Evolutionary conservation across 2,113 vertebrate genomes (phyloP).

Genomic region (Xiphias gladius): DNA sequence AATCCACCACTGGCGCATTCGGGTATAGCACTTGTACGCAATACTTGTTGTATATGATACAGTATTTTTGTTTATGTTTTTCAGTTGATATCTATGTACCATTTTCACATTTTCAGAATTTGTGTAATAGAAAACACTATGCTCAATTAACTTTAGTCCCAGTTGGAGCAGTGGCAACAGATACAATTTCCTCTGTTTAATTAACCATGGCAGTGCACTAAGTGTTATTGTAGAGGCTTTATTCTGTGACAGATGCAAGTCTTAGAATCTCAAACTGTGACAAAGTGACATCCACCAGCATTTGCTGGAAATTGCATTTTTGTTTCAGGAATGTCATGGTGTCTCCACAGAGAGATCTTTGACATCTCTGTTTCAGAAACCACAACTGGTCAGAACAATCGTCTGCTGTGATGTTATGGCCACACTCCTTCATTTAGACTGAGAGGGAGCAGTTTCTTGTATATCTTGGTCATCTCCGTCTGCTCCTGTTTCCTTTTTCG

Average conservation of each 20-base stretch:
- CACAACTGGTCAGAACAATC: background rate
- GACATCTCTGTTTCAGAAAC: slow-evolving; percentile 2
- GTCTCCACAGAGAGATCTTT: background rate
- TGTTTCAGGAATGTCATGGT: background rate
- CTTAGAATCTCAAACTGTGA: background rate
- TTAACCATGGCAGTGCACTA: background rate
- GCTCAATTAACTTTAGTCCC: background rate
- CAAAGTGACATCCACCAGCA: background rate
- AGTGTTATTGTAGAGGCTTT: background rate
- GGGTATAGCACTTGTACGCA: background rate
- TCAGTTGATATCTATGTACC: background rate
- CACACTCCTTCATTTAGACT: background rate
- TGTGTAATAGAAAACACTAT: background rate
- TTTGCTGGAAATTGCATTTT: background rate
- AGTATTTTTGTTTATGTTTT: background rate
- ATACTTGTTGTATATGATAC: background rate
- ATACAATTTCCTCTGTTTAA: slow-evolving; percentile 10
- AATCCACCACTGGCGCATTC: background rate
- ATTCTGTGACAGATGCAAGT: slow-evolving; percentile 9
- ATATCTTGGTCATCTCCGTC: background rate
- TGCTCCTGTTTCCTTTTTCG: background rate
- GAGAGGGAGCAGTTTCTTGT: background rate
- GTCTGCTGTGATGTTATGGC: background rate
- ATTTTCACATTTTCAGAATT: background rate
- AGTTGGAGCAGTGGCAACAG: background rate